phyloP scores from a whole-genome alignment of 2,113 vertebrate genomes.

The Colossoma macropomum region DNA sequence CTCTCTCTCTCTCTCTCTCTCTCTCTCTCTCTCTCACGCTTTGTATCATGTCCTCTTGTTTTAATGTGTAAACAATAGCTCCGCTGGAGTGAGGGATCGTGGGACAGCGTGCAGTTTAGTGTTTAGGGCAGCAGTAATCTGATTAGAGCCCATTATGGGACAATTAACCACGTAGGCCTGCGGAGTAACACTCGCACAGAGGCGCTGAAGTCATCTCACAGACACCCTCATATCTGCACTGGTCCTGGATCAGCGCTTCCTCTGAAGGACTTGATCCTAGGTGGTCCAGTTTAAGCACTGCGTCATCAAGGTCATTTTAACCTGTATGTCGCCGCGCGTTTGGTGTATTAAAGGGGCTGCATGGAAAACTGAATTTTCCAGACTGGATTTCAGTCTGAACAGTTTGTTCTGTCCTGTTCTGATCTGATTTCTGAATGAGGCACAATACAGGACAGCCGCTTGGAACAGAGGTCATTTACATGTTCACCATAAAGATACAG shows the following conservation, averaged over 20 bases:
- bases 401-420: no score
- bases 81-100: conserved; percentile 55
- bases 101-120: conserved; percentile 42
- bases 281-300: no score
- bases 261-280: no score
- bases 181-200: not conserved
- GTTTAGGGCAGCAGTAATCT: conserved; percentile 70
- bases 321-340: no score
- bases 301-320: no score
- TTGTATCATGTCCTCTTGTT: conserved; percentile 53
- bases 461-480: no score
- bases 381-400: no score
- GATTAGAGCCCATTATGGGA: conserved; percentile 61
- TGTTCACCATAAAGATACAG: no score
- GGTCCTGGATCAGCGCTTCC: not conserved
- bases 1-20: not conserved
- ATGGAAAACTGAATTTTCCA: no score
- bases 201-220: not conserved
- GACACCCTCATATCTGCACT: not conserved
- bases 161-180: conserved; percentile 53
- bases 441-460: no score
- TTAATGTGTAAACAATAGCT: conserved; percentile 71
- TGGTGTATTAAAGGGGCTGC: no score
- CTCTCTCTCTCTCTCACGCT: not conserved
- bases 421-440: no score